Percentiles rank a stretch among this genome's conserved stretches.
Conservation (phyloP, 53 echinoderm and acorn worm genomes). For the Mesocentrotus franciscanus region DNA sequence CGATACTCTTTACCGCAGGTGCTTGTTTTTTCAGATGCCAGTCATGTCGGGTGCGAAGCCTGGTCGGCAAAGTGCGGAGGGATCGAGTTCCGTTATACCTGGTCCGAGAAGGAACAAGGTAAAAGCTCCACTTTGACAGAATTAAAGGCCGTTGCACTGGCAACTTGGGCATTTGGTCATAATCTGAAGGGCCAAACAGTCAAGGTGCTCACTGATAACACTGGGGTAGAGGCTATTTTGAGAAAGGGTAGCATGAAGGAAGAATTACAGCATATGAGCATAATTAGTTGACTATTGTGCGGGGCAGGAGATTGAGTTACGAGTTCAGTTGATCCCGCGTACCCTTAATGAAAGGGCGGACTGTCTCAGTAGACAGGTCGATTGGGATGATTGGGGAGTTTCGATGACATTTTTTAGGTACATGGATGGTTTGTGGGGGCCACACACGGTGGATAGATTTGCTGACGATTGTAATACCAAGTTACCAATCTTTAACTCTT, state of each 20-base stretch:
- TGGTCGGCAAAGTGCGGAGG: slow-evolving; percentile 14
- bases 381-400: not conserved
- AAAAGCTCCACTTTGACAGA: slow-evolving; percentile 69
- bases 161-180: not conserved
- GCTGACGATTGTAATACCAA: slow-evolving; percentile 50
- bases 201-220: too few species aligned
- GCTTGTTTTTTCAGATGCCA: not conserved
- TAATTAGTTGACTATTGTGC: not conserved
- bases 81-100: not conserved
- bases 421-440: slow-evolving; percentile 65
- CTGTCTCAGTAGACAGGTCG: not conserved
- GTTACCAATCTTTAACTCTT: not conserved
- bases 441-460: slow-evolving; percentile 74
- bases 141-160: slow-evolving; percentile 43
- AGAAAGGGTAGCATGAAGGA: slow-evolving; percentile 26
- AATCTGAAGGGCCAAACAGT: not conserved
- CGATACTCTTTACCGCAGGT: not conserved
- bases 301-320: not conserved
- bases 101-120: slow-evolving; percentile 4
- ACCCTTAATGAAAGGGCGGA: slow-evolving; percentile 7
- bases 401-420: not conserved
- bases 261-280: slow-evolving; percentile 47
- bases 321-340: not conserved
- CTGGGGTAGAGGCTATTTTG: slow-evolving; percentile 12
- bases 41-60: not conserved